Base-by-base conservation (phyloP, 1,140 invertebrate genomes). In the Odontomachus brunneus region DNA sequence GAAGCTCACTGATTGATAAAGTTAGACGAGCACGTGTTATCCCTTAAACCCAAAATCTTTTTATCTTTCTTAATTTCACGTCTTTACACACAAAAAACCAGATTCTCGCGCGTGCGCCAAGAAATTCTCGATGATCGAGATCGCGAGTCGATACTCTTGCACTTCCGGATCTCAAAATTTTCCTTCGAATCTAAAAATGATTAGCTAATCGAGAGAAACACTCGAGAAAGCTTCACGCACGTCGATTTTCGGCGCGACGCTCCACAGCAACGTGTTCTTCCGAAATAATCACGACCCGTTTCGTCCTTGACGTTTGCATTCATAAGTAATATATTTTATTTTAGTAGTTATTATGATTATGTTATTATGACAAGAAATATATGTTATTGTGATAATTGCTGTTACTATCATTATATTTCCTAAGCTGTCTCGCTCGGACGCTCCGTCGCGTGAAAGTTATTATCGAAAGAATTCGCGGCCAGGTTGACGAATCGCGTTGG, bases 61-160 rank as follows among this genome's bases (percentile, higher is more conserved):
- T 1, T 44, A 26, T 62, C 24, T 74, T 22, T 63, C 12, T 19
- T n/a, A n/a, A n/a, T n/a, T n/a, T n/a, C n/a, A n/a, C n/a, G n/a
- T n/a, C n/a, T n/a, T n/a, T n/a, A n/a, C n/a, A n/a, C n/a, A n/a
- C n/a, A n/a, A n/a, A n/a, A n/a, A n/a, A n/a, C n/a, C n/a, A 84
- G 69, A 75, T 26, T 84, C 60, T 49, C 44, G 53, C 59, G 44
- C 48, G 26, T 69, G 38, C 73, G 38, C 9, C 29, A 9, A 15
- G 53, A 69, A 51, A 26, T 65, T 65, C 53, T 66, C 59, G 19
- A 67, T 3, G n/a, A 73, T 51, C 29, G 44, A 53, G 12, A 22
- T 19, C 49, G 49, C 81, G 26, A 76, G 73, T 78, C 81, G 73
- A 67, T 67, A 22, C 48, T 51, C 75, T 59, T 67, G 53, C 33